Evolutionary conservation across 2,113 vertebrate genomes (phyloP).

Genomic region (Sitta europaea): DNA sequence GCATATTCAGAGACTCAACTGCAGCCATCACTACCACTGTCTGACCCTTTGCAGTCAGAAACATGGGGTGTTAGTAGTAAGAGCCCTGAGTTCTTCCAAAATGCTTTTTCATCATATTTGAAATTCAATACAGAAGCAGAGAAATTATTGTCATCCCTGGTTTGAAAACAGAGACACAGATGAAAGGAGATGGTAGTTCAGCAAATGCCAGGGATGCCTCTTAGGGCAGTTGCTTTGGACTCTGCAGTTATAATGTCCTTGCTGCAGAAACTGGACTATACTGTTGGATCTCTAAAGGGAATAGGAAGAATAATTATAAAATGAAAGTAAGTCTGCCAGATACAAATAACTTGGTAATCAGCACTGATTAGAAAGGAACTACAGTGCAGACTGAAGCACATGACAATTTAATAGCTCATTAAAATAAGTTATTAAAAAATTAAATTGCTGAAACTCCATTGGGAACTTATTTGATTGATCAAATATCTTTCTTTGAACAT

Average conservation of each 20-base stretch:
- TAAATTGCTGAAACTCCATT: neutral
- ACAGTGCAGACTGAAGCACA: neutral
- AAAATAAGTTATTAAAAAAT: conserved; percentile 38
- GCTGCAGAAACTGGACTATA: neutral
- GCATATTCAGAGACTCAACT: neutral
- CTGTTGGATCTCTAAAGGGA: neutral
- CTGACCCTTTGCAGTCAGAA: neutral
- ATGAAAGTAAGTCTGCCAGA: neutral
- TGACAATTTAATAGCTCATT: conserved; percentile 26
- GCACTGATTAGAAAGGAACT: conserved; percentile 19
- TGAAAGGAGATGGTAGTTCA: neutral
- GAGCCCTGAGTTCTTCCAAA: neutral
- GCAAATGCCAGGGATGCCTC: neutral
- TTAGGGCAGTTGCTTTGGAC: neutral
- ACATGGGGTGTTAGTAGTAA: fast-evolving
- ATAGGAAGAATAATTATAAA: neutral
- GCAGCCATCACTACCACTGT: neutral
- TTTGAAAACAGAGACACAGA: neutral
- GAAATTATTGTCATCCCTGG: neutral
- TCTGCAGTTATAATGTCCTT: neutral
- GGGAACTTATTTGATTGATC: neutral
- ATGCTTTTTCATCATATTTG: neutral
- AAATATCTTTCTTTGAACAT: neutral
- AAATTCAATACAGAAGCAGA: neutral
- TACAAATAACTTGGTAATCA: conserved; percentile 18